These are phyloP conservation scores for Chaenodraco wilsoni DNA, from an alignment of 2,797 vertebrate genomes.

Conservation along the genomic window DNA sequence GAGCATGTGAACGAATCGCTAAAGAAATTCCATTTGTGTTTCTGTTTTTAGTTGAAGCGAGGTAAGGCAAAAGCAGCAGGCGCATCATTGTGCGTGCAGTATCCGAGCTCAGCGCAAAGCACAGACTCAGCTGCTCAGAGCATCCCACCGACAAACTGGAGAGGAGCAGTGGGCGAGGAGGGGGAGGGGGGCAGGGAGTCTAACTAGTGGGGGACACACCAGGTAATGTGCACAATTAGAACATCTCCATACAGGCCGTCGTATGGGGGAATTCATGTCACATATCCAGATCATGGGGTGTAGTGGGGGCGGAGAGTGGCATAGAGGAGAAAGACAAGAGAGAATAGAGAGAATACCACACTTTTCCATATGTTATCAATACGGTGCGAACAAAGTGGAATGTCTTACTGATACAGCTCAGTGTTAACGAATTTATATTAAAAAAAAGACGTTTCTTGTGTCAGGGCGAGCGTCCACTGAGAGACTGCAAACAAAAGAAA, in stretches of 20 bases:
- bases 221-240: conserved; percentile 14
- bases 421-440: background rate
- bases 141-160: conserved; percentile 66
- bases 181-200: conserved; percentile 24
- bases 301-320: background rate
- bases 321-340: background rate
- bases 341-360: background rate
- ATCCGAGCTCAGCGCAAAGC: conserved; percentile 53
- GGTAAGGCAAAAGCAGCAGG: conserved; percentile 13
- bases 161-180: conserved; percentile 42
- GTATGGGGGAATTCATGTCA: conserved; percentile 16
- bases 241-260: conserved; percentile 15
- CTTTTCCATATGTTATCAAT: background rate
- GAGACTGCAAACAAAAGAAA: background rate
- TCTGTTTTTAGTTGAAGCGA: conserved; percentile 31
- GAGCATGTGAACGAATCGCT: conserved; percentile 20
- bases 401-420: background rate
- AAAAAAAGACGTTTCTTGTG: background rate
- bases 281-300: conserved; percentile 5
- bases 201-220: conserved; percentile 35
- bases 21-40: conserved; percentile 30
- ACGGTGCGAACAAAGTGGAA: background rate
- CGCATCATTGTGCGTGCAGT: conserved; percentile 59
- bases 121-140: conserved; percentile 58
- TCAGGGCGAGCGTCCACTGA: background rate